Evolutionary conservation across 2,797 vertebrate species (phyloP), one percentile per base, ranked within the genome.

Genomic region (Leptoclinus maculatus): DNA sequence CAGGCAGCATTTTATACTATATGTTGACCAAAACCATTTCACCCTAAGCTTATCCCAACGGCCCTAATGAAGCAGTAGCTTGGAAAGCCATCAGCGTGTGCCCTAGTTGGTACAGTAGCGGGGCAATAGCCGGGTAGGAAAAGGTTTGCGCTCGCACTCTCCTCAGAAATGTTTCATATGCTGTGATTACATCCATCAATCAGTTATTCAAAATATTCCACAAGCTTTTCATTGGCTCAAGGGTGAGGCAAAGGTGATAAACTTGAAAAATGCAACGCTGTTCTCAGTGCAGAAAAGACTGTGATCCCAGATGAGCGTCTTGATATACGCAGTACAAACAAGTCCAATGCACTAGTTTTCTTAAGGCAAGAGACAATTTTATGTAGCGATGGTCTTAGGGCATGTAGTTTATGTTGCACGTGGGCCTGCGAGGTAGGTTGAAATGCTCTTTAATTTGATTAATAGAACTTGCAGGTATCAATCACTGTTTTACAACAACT

Each of bases 31-130:
- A 79, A 80, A 68, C 0, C 9, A 39, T 51, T 78, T 65, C 4
- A 60, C 59, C 64, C 41, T 66, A 72, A 76, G 68, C 83, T 59
- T 74, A 73, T 66, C 64, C 64, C 49, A 76, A 60, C 53, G 4
- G 71, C 53, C 59, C 62, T 65, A 76, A 90, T 29, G 58, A 90
- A 91, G 91, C 90, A 90, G 88, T 73, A 89, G 75, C 75, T 4
- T 47, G 12, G 62, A 60, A 70, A 83, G 62, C 65, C 29, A 73
- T 58, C 36, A 81, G 65, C 66, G 56, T 70, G 7, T 59, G 36
- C 71, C 53, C 75, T 76, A 78, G 47, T 43, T 64, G 19, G 14
- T 53, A 19, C 21, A 23, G 49, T 6, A 71, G 60, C 67, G 76
- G 38, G 19, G 25, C 34, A 29, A 21, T 21, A 38, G 41, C 41